phyloP scores from a whole-genome alignment of 1,140 invertebrate genomes.

The Drosophila pandora region DNA sequence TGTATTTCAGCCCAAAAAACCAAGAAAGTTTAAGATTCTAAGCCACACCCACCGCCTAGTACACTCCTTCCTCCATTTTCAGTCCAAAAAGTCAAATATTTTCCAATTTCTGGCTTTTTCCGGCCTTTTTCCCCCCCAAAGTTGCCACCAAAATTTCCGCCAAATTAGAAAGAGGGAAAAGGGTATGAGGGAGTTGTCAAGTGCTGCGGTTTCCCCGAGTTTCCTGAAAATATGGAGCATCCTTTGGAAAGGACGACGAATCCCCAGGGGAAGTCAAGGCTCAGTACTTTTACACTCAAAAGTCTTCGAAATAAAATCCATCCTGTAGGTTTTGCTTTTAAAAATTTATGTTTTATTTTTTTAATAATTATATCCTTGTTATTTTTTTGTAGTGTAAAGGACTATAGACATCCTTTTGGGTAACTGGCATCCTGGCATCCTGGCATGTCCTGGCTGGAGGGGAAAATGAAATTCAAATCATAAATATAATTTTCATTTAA shows the following conservation, averaged over 20 bases:
- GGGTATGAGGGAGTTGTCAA: not conserved
- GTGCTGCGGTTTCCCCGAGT: constrained; percentile 9
- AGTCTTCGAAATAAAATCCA: not conserved
- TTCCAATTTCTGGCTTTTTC: constrained; percentile 1
- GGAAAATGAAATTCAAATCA: constrained; percentile 77
- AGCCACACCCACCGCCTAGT: not conserved
- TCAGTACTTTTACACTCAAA: not conserved
- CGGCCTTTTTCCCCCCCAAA: not conserved
- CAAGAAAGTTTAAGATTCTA: constrained; percentile 13
- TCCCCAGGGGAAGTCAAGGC: constrained; percentile 10
- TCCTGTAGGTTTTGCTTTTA: too few species aligned
- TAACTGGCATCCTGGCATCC: not conserved
- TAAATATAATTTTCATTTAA: constrained; percentile 79
- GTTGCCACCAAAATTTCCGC: constrained; percentile 17
- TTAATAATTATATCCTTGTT: not conserved
- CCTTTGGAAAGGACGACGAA: not conserved
- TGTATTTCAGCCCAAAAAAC: too few species aligned
- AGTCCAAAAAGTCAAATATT: too few species aligned
- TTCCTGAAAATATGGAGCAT: not conserved
- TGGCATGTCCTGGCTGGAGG: constrained; percentile 9
- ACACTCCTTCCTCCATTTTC: not conserved
- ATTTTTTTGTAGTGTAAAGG: not conserved
- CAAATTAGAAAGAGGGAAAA: constrained; percentile 21
- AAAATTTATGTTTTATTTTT: not conserved
- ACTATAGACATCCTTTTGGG: not conserved